Evolutionary conservation across 1,140 invertebrate species (phyloP).

Genomic region (Pygmarrhopalites habei): DNA sequence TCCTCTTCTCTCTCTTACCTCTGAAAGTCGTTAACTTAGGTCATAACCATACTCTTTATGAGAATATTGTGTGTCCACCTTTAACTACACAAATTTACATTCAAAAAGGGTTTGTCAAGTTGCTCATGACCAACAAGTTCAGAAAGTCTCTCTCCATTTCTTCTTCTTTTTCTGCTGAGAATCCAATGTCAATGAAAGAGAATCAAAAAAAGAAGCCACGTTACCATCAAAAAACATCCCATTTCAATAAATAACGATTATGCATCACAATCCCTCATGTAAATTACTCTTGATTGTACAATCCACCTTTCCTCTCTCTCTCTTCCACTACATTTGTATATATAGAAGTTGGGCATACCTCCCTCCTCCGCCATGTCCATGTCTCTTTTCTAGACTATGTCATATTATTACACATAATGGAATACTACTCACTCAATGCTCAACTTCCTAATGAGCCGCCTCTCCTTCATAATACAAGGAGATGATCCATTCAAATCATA

Average conservation of each 20-base stretch:
- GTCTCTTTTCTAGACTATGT: too few relatives aligned
- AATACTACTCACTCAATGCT: background rate
- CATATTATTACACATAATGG: background rate
- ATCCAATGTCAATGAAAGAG: constrained; percentile 17
- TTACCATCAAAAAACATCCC: constrained; percentile 31
- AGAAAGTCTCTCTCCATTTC: constrained; percentile 7
- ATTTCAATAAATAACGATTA: constrained; percentile 38
- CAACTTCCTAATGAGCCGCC: constrained; percentile 28
- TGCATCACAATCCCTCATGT: constrained; percentile 32
- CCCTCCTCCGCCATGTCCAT: background rate
- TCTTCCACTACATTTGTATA: background rate
- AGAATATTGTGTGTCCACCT: constrained; percentile 35
- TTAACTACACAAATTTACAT: constrained; percentile 40
- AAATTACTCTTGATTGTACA: constrained; percentile 33
- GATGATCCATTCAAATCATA: constrained; percentile 21
- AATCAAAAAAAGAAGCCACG: constrained; percentile 25
- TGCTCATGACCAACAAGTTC: constrained; percentile 30
- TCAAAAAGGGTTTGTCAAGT: constrained; percentile 39
- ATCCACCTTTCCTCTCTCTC: constrained; percentile 1
- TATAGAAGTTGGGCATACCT: too few relatives aligned
- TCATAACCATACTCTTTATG: constrained; percentile 39
- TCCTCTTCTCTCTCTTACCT: too few relatives aligned
- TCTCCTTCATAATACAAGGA: too few relatives aligned
- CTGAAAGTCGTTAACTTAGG: constrained; percentile 34
- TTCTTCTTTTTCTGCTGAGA: too few relatives aligned